These are phyloP conservation scores for Oxygymnocypris stewartii DNA, from an alignment of 2,113 vertebrate genomes.

Conservation along the genomic window DNA sequence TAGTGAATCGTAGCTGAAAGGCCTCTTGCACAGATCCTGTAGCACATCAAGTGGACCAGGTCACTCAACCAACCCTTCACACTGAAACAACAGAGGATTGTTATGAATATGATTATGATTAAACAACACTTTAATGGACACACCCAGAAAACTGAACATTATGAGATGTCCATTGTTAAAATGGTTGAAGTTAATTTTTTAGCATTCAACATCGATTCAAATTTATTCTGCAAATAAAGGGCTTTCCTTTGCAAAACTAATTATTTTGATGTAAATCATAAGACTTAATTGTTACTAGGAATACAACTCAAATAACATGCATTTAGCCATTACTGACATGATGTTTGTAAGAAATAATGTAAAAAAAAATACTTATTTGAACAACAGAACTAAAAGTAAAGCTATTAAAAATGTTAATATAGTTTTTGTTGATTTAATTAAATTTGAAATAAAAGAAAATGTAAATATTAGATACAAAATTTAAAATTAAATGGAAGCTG, in stretches of 20 bases:
- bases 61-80: slow-evolving; percentile 89
- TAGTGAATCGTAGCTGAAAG: slow-evolving; percentile 91
- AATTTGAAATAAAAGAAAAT: no score
- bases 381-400: no score
- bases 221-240: no score
- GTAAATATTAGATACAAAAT: no score
- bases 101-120: not conserved
- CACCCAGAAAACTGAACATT: not conserved
- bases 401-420: no score
- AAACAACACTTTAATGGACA: not conserved
- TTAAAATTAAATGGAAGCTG: not conserved
- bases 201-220: not conserved
- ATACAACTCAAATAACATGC: not conserved
- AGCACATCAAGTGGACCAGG: slow-evolving; percentile 92
- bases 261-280: not conserved
- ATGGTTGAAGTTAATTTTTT: not conserved
- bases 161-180: not conserved
- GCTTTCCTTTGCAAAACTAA: no score
- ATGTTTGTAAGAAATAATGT: not conserved
- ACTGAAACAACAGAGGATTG: slow-evolving; percentile 66
- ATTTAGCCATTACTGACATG: not conserved
- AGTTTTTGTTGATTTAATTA: no score
- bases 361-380: no score
- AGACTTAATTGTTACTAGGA: not conserved
- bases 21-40: slow-evolving; percentile 90